Percentiles rank a stretch among this genome's conserved stretches.
These are phyloP conservation scores for Spea multiplicata DNA, from an alignment of 2,113 vertebrate genomes.

Conservation along the genomic window DNA sequence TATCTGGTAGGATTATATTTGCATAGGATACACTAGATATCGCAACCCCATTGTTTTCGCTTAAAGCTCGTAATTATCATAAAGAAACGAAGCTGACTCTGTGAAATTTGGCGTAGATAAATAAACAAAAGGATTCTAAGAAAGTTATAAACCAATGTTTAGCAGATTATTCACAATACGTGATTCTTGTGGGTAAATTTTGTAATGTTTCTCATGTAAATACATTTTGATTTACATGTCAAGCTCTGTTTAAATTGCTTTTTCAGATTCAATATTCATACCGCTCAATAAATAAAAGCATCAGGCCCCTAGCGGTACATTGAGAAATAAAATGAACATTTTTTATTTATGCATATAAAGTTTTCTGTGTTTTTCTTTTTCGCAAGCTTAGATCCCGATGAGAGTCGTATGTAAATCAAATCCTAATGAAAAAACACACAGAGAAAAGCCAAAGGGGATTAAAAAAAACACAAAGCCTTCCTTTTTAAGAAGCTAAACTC, in stretches of 20 bases:
- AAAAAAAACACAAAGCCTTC: constrained; percentile 20
- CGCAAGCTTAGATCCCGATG: constrained; percentile 24
- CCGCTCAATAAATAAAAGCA: constrained; percentile 35
- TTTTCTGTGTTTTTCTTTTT: constrained; percentile 14
- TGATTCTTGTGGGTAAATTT: constrained; percentile 13
- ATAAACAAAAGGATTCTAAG: constrained; percentile 4
- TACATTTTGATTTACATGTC: constrained; percentile 38
- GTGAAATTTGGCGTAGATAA: no score
- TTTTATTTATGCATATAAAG: constrained; percentile 42
- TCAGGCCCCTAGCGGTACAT: constrained; percentile 39
- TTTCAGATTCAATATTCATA: constrained; percentile 38
- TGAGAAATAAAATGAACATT: constrained; percentile 41
- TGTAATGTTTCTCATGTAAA: constrained; percentile 16
- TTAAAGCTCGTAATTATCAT: no score
- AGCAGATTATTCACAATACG: constrained; percentile 24
- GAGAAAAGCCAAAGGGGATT: constrained; percentile 37
- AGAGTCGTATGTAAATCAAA: constrained; percentile 33
- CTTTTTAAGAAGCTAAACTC: constrained; percentile 34
- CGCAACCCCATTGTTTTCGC: no score
- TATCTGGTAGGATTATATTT: no score
- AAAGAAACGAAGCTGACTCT: no score
- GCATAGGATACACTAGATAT: no score
- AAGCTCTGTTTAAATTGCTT: constrained; percentile 37
- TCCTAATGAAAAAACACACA: constrained; percentile 33
- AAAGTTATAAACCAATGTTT: constrained; percentile 12